Evolutionary conservation across 1,140 invertebrate species (phyloP).

Genomic region (Halesus radiatus): DNA sequence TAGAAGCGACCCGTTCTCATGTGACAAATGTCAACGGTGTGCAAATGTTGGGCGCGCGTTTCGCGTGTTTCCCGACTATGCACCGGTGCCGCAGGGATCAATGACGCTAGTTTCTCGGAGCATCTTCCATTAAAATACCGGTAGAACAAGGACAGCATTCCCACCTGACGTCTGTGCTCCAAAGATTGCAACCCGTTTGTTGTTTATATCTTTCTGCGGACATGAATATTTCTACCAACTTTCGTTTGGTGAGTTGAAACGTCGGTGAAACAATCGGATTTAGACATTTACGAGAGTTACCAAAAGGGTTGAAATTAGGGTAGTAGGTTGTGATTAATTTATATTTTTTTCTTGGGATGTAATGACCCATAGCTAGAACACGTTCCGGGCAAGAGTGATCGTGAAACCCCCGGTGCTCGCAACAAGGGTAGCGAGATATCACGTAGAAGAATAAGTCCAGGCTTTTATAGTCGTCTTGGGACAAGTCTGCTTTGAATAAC

Average conservation of each 20-base stretch:
- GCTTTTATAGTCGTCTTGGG: slow-evolving; percentile 36
- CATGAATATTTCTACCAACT: not conserved
- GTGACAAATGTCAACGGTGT: too few species aligned
- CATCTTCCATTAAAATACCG: too few species aligned
- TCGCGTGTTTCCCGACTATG: too few species aligned
- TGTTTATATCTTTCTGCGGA: not conserved
- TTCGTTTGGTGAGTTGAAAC: too few species aligned
- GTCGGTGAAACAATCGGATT: not conserved
- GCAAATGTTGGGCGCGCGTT: too few species aligned
- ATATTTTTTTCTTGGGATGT: slow-evolving; percentile 20
- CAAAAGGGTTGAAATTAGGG: not conserved
- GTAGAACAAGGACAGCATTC: too few species aligned
- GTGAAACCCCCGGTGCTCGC: slow-evolving; percentile 8
- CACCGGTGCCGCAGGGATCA: too few species aligned
- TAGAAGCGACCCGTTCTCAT: too few species aligned
- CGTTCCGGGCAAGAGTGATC: slow-evolving; percentile 33
- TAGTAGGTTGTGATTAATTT: slow-evolving; percentile 30
- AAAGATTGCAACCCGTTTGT: too few species aligned
- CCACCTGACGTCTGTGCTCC: too few species aligned
- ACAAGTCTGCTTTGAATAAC: slow-evolving; percentile 37
- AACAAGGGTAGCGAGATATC: slow-evolving; percentile 13
- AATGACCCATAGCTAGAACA: slow-evolving; percentile 35
- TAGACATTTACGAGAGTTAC: not conserved
- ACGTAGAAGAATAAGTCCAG: slow-evolving; percentile 40
- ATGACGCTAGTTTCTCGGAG: too few species aligned